Evolutionary conservation across 1,140 invertebrate genomes (phyloP), one percentile per base, ranked within the genome.

Genomic region (Meteorus sp.): DNA sequence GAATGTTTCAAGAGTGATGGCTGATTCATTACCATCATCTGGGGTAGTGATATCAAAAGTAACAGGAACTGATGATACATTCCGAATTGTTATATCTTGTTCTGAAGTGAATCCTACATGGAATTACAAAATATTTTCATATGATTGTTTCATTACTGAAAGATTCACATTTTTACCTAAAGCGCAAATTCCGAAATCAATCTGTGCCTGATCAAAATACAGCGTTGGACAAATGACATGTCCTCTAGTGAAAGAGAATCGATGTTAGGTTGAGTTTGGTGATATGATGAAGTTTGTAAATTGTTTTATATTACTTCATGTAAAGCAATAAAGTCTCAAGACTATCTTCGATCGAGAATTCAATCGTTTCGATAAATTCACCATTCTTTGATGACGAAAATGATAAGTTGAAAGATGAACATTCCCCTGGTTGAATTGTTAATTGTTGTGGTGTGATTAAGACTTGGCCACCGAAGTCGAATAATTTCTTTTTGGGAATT

Each of bases 181-280:
- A 1, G 79, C 59, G 9, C 75, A 65, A 3, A 52, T 47, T 3
- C 71, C 76, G 57, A 83, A 79, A 60, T 81, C 63, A 0, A 83
- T 37, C 17, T 59, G 55, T 0, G 61, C 59, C 3, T 66, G 64
- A 22, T 80, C 68, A 25, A 80, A 78, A 51, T 71, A 67, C n/a
- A 83, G 60, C 5, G 67, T 64, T 5, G 82, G 82, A 54, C 69
- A 77, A 11, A 80, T 48, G 0, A 81, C 67, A 23, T 61, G 69
- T 6, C 81, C 81, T 56, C 81, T 82, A 48, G 41, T 73, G 70
- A 51, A 63, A 47, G 37, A 15, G 20, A 37, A 27, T 27, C 23
- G 8, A 31, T 9, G 8, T 11, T 51, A 27, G 7, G 25, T 29
- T 27, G 5, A 37, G 2, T 27, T 33, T 39, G 25, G 2, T n/a